Evolutionary conservation across 2,113 vertebrate species (phyloP), one percentile per base, ranked within the genome.

Genomic region (Pagrus major): DNA sequence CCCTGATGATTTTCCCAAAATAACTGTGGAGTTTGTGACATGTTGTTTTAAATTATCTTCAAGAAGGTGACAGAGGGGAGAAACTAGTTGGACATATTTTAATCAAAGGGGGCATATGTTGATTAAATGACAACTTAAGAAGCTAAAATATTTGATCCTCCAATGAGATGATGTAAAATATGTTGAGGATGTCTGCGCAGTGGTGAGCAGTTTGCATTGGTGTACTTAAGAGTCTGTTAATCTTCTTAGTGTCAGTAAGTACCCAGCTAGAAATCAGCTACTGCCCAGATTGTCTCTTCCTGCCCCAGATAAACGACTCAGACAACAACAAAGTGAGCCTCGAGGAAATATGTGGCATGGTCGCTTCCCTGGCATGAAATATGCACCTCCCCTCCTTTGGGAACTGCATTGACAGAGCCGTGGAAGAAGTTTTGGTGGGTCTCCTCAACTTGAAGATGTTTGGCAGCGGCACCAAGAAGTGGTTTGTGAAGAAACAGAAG

Each of bases 191-290:
- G 83, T 91, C 76, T 80, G 76, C 66, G n/a, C 69, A 8, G 71
- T 51, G 74, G 72, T 80, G 85, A 93, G 89, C 89, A 81, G 88
- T 94, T 87, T 93, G 82, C 91, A 91, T 91, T 90, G 92, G 93
- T 91, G 92, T 95, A 93, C 94, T 96, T 94, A 96, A 92, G 80
- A 90, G 83, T 85, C 91, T 91, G 44, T 27, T 96, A 97, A 98
- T 98, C 96, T 96, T 96, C 96, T 98, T 97, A 97, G 86, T 86
- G 85, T 89, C 75, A 73, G 86, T 94, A 95, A 95, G 95, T 94
- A 92, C 90, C 85, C 86, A 80, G 89, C 93, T 89, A 92, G 93
- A 92, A 93, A 91, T 93, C 91, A 92, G 94, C 89, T 74, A 83
- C 83, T 88, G 94, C 94, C 94, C 97, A 95, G 96, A 95, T 93